phyloP scores from a whole-genome alignment of 2,113 vertebrate genomes.

The Athene noctua region DNA sequence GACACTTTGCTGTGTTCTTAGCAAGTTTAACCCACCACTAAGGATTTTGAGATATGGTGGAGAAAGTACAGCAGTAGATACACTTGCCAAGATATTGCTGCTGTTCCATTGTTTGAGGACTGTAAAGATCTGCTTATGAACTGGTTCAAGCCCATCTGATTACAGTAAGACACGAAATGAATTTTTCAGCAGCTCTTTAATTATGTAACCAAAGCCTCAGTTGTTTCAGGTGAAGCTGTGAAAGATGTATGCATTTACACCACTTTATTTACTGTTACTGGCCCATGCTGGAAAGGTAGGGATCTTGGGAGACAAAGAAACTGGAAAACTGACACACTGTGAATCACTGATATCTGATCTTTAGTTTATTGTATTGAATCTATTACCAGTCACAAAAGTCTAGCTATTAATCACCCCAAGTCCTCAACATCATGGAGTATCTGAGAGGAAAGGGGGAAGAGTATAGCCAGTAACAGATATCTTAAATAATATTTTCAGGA shows the following conservation, averaged over 20 bases:
- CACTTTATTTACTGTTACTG: not conserved
- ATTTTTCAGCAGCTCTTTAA: not conserved
- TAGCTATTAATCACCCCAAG: not conserved
- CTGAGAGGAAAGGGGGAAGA: not conserved
- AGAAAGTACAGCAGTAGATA: not conserved
- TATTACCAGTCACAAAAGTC: not conserved
- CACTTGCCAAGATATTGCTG: not conserved
- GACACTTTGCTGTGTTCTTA: not conserved
- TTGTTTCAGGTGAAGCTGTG: not conserved
- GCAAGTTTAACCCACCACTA: not conserved
- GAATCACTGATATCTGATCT: not conserved
- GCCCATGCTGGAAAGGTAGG: not conserved
- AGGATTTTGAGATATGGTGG: not conserved
- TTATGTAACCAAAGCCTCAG: not conserved
- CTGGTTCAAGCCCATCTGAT: not conserved
- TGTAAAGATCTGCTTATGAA: not conserved
- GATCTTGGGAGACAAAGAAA: not conserved
- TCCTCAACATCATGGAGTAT: not conserved
- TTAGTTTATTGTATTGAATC: not conserved
- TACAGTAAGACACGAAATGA: not conserved
- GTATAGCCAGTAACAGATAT: not conserved
- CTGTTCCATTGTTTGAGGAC: not conserved
- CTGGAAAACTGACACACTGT: not conserved
- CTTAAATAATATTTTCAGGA: constrained; percentile 9
- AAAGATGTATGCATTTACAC: not conserved